Conservation (phyloP, 2,888 invertebrate species). For the Sinelater perroti region DNA sequence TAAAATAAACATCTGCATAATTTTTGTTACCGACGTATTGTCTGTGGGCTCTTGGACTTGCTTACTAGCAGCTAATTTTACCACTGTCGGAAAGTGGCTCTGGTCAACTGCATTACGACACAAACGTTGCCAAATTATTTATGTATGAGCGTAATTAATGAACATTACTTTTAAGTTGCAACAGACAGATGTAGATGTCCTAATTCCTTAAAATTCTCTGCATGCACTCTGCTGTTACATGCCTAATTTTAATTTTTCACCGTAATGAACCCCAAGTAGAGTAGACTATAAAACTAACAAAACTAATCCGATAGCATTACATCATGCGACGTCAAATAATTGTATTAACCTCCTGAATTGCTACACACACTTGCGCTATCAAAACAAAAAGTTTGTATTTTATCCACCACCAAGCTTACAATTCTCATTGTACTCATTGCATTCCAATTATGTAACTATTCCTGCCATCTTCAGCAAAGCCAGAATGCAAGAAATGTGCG, state of each 20-base stretch:
- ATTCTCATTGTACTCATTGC: no score
- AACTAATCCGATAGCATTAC: no score
- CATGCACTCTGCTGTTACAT: neutral
- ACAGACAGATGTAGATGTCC: slow-evolving; percentile 2
- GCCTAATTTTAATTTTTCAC: neutral
- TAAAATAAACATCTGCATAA: no score
- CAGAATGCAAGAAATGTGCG: slow-evolving; percentile 90
- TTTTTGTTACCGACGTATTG: slow-evolving; percentile 9
- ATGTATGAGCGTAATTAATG: slow-evolving; percentile 38
- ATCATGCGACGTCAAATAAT: no score
- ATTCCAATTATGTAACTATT: neutral
- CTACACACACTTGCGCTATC: no score
- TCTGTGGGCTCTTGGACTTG: slow-evolving; percentile 16
- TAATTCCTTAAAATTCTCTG: slow-evolving; percentile 1
- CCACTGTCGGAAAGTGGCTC: slow-evolving; percentile 31
- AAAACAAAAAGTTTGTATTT: no score
- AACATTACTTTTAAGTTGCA: slow-evolving; percentile 20
- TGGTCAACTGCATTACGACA: slow-evolving; percentile 36
- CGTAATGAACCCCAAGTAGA: no score
- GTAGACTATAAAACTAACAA: no score
- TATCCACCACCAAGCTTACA: no score
- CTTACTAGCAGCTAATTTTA: slow-evolving; percentile 36
- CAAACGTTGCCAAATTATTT: slow-evolving; percentile 43
- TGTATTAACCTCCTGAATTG: no score
- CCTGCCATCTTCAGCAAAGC: slow-evolving; percentile 74